These are phyloP conservation scores for Pomacea canaliculata DNA, from an alignment of 2,888 invertebrate species.

Conservation along the genomic window DNA sequence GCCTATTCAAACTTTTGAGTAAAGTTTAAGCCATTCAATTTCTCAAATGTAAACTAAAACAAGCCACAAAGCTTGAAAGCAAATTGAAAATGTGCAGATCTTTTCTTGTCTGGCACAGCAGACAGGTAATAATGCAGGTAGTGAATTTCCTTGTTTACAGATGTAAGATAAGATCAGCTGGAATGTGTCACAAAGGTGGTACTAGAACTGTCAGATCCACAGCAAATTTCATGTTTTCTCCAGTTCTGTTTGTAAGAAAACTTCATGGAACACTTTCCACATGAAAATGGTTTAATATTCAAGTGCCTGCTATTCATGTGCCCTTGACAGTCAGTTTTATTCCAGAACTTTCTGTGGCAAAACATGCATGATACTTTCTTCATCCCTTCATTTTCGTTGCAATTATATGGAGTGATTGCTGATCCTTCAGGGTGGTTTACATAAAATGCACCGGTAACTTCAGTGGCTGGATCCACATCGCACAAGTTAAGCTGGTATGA, in stretches of 20 bases:
- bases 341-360: slow-evolving; percentile 34
- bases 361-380: slow-evolving; percentile 23
- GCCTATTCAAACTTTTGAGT: too few species aligned
- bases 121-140: too few species aligned
- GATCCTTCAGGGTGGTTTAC: neutral
- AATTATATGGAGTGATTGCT: neutral
- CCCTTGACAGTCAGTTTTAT: slow-evolving; percentile 34
- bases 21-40: too few species aligned
- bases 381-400: slow-evolving; percentile 12
- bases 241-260: slow-evolving; percentile 33
- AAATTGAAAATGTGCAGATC: too few species aligned
- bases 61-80: too few species aligned
- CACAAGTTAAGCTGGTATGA: neutral
- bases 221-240: slow-evolving; percentile 29
- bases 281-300: slow-evolving; percentile 30
- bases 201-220: neutral
- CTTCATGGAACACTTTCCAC: slow-evolving; percentile 25
- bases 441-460: too few species aligned
- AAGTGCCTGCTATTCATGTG: slow-evolving; percentile 34
- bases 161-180: too few species aligned
- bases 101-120: too few species aligned
- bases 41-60: too few species aligned
- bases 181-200: too few species aligned
- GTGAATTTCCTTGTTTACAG: too few species aligned
- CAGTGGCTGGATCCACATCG: too few species aligned